Conservation (phyloP, 2,888 invertebrate genomes). For the Crematogaster levior region DNA sequence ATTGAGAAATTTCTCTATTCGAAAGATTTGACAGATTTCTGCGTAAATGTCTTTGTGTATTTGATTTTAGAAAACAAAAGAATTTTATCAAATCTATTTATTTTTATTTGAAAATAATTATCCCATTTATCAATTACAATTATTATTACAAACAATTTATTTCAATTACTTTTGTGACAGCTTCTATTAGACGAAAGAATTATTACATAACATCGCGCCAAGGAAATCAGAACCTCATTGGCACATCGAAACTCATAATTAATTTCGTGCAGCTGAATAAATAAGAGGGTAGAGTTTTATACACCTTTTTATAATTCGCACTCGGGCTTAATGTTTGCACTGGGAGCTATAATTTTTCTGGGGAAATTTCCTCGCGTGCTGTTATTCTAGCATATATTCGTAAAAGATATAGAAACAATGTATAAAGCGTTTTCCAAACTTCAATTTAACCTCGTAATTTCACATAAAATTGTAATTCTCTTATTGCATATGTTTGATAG, state of each 20-base stretch:
- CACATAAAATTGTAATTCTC: neutral
- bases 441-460: slow-evolving; percentile 20
- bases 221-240: neutral
- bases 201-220: neutral
- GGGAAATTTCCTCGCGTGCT: neutral
- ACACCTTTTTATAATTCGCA: neutral
- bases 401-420: neutral
- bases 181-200: neutral
- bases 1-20: slow-evolving; percentile 15
- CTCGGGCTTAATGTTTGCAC: neutral
- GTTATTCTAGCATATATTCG: neutral
- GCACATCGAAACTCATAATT: slow-evolving; percentile 19
- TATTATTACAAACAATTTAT: neutral
- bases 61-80: neutral
- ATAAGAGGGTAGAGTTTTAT: slow-evolving; percentile 1
- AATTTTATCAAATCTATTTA: neutral
- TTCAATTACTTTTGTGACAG: neutral
- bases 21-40: neutral
- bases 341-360: slow-evolving; percentile 1
- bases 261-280: slow-evolving; percentile 34
- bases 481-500: neutral
- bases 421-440: slow-evolving; percentile 11
- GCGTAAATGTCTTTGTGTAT: neutral
- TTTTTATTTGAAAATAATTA: neutral
- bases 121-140: neutral